Evolutionary conservation across 1,140 invertebrate genomes (phyloP), one percentile per base, ranked within the genome.

Genomic region (Glomeris maerens): DNA sequence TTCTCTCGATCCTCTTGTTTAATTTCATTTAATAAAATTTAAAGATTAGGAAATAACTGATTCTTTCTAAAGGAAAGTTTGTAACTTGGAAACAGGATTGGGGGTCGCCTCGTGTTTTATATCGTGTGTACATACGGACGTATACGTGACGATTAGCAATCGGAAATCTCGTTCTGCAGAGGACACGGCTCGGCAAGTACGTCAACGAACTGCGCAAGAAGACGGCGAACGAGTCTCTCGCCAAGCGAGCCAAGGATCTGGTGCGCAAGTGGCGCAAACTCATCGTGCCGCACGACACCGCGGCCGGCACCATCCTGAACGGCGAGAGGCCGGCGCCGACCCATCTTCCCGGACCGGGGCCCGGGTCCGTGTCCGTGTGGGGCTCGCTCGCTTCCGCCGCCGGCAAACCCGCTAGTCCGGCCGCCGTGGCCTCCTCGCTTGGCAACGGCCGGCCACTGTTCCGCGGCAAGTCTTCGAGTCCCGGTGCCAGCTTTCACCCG

Each of bases 121-220:
- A 36, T 10, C 17, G 31, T 36, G 10, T 36, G 31, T 13, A 36
- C 31, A 13, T 36, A 36, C 17, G 10, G 31, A 36, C 31, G 31
- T 36, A 36, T 17, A 13, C 10, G 17, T 17, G 31, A 36, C 17
- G 31, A 36, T 36, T 36, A 13, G 17, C 31, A 10, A 10, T 36
- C 17, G 26, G 7, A n/a, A 50, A 21, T 5, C 38, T 36, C 57
- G 39, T 53, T 47, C 70, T 71, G 46, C 62, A 83, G 80, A 71
- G 71, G 62, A 83, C 91, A 74, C 74, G 90, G 78, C 74, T 96
- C 66, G 91, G 89, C n/a, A 87, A 84, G 68, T 79, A 85, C 62
- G 83, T 95, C 61, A 95, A 95, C 70, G 85, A 92, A 67, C 69
- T 94, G 22, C 75, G 91, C 46, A 72, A 83, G 50, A 85, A 88